These are phyloP conservation scores for Hemibagrus guttatus DNA, from an alignment of 2,797 vertebrate species.

Conservation along the genomic window DNA sequence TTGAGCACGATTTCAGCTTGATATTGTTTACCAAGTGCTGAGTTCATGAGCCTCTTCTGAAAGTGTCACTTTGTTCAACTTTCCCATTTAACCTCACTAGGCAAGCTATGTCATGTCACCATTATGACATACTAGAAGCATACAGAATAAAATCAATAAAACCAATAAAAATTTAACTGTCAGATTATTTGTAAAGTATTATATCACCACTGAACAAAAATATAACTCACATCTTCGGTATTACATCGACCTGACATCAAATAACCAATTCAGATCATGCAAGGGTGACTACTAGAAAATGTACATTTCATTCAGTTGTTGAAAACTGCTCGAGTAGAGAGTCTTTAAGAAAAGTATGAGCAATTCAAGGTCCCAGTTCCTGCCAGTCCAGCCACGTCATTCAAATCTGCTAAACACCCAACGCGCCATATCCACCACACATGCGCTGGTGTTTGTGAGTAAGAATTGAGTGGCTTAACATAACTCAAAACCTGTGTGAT, in stretches of 20 bases:
- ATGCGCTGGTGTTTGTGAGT: constrained; percentile 27
- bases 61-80: background rate
- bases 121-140: background rate
- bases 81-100: background rate
- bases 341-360: background rate
- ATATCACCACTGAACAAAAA: background rate
- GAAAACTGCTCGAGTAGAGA: background rate
- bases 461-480: constrained; percentile 18
- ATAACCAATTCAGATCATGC: background rate
- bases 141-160: too few relatives aligned
- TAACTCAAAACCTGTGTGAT: constrained; percentile 3
- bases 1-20: background rate
- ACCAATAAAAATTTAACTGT: background rate
- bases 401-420: background rate
- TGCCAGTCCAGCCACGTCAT: background rate
- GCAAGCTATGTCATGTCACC: background rate
- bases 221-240: background rate
- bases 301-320: background rate
- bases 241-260: background rate
- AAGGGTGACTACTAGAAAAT: background rate
- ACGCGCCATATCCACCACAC: background rate
- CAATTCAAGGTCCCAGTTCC: background rate
- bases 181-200: background rate
- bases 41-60: background rate
- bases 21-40: background rate